Evolutionary conservation across 2,113 vertebrate genomes (phyloP).

Genomic region (Ellobius talpinus): DNA sequence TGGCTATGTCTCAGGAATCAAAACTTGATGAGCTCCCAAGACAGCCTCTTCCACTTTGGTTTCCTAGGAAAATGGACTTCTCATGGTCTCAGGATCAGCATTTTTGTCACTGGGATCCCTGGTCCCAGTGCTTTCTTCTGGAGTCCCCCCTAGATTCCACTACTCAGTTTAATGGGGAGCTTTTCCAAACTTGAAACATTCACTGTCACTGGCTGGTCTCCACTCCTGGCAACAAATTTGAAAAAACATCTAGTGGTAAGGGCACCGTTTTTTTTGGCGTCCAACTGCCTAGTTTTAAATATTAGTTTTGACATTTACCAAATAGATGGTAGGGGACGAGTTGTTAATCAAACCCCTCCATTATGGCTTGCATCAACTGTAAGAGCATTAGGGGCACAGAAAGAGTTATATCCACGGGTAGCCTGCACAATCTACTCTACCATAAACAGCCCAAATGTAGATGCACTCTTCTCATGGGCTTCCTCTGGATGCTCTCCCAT

Average conservation of each 20-base stretch:
- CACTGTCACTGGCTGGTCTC: not conserved
- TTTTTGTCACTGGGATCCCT: not conserved
- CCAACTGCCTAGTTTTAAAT: not conserved
- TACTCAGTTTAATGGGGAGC: not conserved
- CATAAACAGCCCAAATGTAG: not conserved
- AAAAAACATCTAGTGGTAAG: not conserved
- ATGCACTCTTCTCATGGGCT: not conserved
- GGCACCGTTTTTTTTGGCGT: not conserved
- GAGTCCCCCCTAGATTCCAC: not conserved
- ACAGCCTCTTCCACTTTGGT: not conserved
- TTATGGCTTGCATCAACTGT: not conserved
- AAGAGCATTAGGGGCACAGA: not conserved
- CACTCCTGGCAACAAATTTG: not conserved
- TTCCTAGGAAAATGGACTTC: not conserved
- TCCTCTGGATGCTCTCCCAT: not conserved
- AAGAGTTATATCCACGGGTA: not conserved
- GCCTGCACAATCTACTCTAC: not conserved
- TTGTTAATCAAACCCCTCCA: not conserved
- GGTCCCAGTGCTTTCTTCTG: not conserved
- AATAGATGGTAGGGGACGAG: not conserved
- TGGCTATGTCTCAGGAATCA: not conserved
- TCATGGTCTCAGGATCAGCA: no score
- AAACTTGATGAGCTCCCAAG: not conserved
- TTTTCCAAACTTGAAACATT: not conserved
- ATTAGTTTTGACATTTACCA: not conserved